These are phyloP conservation scores for Sebastiscus tertius DNA, from an alignment of 2,797 vertebrate species.

Conservation along the genomic window DNA sequence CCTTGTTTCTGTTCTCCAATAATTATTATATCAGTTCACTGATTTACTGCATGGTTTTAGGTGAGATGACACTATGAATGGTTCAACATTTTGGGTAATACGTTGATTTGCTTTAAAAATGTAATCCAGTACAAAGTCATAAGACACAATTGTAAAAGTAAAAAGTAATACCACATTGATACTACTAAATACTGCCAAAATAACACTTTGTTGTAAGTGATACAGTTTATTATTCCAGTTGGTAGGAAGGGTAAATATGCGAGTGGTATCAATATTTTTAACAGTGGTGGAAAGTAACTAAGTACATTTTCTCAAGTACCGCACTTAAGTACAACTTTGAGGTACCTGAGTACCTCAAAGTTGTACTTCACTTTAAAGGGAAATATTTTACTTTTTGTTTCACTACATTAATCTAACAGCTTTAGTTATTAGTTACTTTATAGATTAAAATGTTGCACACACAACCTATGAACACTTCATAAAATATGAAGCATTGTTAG, in stretches of 20 bases:
- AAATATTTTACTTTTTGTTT: background rate
- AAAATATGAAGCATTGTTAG: background rate
- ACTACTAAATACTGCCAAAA: background rate
- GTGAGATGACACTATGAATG: background rate
- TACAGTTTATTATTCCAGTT: background rate
- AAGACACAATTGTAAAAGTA: background rate
- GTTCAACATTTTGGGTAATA: background rate
- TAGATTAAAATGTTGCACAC: background rate
- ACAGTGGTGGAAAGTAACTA: background rate
- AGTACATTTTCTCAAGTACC: background rate
- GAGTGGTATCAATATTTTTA: background rate
- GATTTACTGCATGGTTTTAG: background rate
- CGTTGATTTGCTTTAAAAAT: background rate
- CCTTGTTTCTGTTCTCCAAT: conserved; percentile 1
- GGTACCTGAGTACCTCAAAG: background rate
- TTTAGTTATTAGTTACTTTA: background rate
- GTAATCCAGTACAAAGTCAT: background rate
- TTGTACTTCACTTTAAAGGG: background rate
- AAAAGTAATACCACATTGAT: background rate
- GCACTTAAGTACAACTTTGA: background rate
- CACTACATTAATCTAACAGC: background rate
- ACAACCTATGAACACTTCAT: background rate
- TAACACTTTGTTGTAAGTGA: background rate
- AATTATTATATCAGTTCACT: background rate
- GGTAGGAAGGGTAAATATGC: background rate